phyloP scores from a whole-genome alignment of 2,113 vertebrate species.

The Lanius ludovicianus region DNA sequence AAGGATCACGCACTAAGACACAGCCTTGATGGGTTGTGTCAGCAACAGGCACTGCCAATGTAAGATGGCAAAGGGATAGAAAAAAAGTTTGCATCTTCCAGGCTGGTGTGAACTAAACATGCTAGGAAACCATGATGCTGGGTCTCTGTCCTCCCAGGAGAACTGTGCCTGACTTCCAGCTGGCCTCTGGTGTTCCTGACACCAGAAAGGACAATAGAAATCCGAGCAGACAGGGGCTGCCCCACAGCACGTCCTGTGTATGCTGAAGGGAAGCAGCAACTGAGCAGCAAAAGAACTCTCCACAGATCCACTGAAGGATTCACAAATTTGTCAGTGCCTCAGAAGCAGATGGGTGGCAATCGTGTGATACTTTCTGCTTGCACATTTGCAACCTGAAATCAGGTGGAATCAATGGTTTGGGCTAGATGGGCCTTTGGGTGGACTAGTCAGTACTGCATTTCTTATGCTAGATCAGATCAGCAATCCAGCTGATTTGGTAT shows the following conservation, averaged over 20 bases:
- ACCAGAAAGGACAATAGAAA: background rate
- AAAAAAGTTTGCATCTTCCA: background rate
- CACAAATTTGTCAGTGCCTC: background rate
- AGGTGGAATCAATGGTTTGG: conserved; percentile 1
- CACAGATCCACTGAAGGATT: background rate
- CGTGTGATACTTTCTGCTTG: background rate
- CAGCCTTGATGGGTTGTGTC: background rate
- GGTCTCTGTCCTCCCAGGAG: background rate
- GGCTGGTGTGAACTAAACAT: background rate
- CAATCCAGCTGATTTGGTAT: background rate
- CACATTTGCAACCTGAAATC: background rate
- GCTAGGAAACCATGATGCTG: background rate
- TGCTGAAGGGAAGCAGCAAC: background rate
- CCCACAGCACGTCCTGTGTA: accelerated
- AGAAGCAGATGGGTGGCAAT: background rate
- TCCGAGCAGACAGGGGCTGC: background rate
- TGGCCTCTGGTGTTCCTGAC: background rate
- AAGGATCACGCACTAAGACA: background rate
- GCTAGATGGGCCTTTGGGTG: background rate
- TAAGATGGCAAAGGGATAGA: background rate
- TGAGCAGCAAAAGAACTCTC: background rate
- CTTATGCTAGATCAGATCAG: background rate
- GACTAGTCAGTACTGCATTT: background rate
- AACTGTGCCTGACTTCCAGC: accelerated
- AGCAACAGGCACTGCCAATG: background rate